Conservation (phyloP, 30 jellyfish, hydroid and myxozoan species). For the Catostylus mosaicus region DNA sequence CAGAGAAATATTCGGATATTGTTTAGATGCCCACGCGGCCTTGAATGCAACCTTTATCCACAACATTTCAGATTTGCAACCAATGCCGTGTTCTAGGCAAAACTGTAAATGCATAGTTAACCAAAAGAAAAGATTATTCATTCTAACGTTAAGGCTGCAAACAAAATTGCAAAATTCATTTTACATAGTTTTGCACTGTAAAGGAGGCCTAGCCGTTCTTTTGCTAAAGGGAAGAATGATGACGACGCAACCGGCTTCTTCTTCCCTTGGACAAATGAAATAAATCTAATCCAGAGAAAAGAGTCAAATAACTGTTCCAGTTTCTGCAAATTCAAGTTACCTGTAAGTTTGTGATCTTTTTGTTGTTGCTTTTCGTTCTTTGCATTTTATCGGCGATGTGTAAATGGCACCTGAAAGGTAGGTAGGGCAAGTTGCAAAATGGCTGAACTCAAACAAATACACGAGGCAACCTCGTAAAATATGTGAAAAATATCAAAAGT, state of each 20-base stretch:
- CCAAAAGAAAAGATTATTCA: no score
- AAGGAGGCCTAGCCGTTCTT: constrained; percentile 5
- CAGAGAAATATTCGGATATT: no score
- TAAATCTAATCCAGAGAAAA: neutral
- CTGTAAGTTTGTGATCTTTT: constrained; percentile 93
- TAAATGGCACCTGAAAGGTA: constrained; percentile 46
- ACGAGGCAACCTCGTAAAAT: neutral
- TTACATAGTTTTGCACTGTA: neutral
- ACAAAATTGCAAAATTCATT: no score
- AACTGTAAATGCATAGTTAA: no score
- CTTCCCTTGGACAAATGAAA: neutral
- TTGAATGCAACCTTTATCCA: neutral
- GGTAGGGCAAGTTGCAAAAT: constrained; percentile 30
- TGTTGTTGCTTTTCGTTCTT: constrained; percentile 84
- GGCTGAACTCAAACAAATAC: constrained; percentile 56
- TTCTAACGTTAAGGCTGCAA: no score
- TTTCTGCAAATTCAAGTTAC: constrained; percentile 35
- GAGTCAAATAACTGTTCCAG: neutral
- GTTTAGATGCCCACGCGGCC: constrained; percentile 9
- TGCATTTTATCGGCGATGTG: constrained; percentile 70
- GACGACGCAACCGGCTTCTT: constrained; percentile 14
- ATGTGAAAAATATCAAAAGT: neutral
- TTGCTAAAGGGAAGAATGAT: neutral
- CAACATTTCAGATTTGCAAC: no score
- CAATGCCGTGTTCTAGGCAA: no score